A percentile compares a stretch with the other conserved stretches of the same genome.
Conservation (phyloP, 2,888 invertebrate genomes). For the Drosophila phalerata region DNA sequence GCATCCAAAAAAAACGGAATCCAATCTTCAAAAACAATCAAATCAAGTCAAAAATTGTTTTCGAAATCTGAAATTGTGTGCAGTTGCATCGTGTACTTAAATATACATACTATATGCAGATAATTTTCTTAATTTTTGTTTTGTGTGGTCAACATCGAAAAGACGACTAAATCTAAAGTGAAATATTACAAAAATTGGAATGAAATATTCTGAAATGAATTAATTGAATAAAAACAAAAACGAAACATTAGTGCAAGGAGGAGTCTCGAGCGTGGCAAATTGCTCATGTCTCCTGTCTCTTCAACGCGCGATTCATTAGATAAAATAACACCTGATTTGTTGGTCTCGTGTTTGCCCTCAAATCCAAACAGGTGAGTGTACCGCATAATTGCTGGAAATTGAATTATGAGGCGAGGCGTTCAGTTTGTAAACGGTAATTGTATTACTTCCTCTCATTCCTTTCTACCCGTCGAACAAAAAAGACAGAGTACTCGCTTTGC, state of each 20-base stretch:
- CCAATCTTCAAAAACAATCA: background rate
- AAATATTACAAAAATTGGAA: background rate
- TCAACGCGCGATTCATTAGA: background rate
- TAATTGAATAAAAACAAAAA: background rate
- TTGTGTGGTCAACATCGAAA: slow-evolving; percentile 18
- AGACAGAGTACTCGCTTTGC: background rate
- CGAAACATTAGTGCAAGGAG: slow-evolving; percentile 1
- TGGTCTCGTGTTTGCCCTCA: background rate
- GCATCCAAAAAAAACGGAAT: slow-evolving; percentile 14
- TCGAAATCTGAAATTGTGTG: slow-evolving; percentile 17
- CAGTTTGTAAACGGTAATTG: slow-evolving; percentile 28
- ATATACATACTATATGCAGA: background rate
- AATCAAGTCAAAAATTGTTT: slow-evolving; percentile 44
- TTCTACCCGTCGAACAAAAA: background rate
- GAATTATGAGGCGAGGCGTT: slow-evolving; percentile 21
- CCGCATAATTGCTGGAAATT: slow-evolving; percentile 41
- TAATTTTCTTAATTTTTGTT: slow-evolving; percentile 41
- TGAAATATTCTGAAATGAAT: slow-evolving; percentile 11
- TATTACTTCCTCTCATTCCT: slow-evolving; percentile 7
- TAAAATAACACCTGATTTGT: slow-evolving; percentile 13
- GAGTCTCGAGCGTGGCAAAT: slow-evolving; percentile 8
- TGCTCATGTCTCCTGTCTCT: background rate
- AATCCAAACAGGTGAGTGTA: slow-evolving; percentile 49
- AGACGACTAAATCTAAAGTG: slow-evolving; percentile 1
- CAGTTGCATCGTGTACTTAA: background rate